Base-by-base conservation (phyloP, 2,888 invertebrate genomes). In the Cosmopolites sordidus region DNA sequence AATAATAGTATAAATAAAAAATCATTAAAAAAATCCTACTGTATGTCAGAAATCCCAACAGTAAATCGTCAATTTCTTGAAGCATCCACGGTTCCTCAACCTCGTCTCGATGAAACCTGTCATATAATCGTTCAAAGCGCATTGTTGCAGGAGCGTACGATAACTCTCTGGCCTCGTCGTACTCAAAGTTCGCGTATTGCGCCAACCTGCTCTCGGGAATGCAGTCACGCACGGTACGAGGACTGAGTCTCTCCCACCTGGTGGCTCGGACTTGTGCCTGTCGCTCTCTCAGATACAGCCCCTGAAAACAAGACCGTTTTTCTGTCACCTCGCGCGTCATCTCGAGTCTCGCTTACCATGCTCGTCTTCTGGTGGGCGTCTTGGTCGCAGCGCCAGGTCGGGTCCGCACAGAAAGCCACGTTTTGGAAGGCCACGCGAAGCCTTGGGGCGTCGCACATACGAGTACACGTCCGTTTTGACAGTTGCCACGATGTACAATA, bases 201-300 rank as follows among this genome's bases (percentile, higher is more conserved):
- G 79, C 76, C 68, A 85, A 71, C 74, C 79, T 78, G 56, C 84
- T 84, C 58, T 78, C 75, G 4, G 85, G 84, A 63, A 85, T 84
- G 43, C 80, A 78, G 65, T 84, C 83, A 66, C 78, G 79, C 29
- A 83, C 84, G 58, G 78, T 79, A 66, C 76, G 72, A 27, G 73
- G 68, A 56, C 65, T 64, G 58, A 61, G 61, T 61, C 62, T 64
- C 61, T 65, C 71, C 59, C 66, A 64, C 55, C 60, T 60, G 45
- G 54, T 55, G 22, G 51, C 50, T 48, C 58, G 52, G 43, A 53
- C 43, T 12, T 38, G 47, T 16, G 60, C 51, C 37, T 60, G 58
- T 30, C 58, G 57, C 41, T 62, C 60, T 57, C 60, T 68, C 57
- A 54, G 60, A 58, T 63, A 65, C 41, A 72, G 62, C 43, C 66